Evolutionary conservation across 1,140 invertebrate genomes (phyloP), one percentile per base, ranked within the genome.

Genomic region (Pinna nobilis): DNA sequence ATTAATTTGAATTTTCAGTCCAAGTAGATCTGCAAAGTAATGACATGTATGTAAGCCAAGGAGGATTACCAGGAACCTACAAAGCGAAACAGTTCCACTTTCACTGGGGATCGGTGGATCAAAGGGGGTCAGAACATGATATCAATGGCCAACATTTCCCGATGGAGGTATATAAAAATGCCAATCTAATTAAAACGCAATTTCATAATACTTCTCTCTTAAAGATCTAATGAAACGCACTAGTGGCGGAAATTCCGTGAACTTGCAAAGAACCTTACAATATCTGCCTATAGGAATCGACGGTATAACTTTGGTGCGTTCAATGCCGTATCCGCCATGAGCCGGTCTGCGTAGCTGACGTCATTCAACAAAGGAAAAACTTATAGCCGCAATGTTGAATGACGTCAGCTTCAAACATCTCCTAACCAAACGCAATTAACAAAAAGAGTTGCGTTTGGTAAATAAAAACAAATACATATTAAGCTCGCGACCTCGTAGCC

Each of bases 71-170:
- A 0, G 63, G 59, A 13, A 66, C 53, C 1, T 90, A 86, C 66
- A 67, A 76, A 30, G 80, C 87, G 0, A 70, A 78, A 13, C 88
- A 90, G 74, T 89, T 90, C 50, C 90, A 90, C 75, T 87, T 90
- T 55, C 90, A 91, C 77, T 91, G 90, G 90, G 89, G 89, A 1
- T 73, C 72, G 0, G 71, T 67, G 4, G 76, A 83, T 55, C 67
- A 77, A 23, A 51, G 77, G 4, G 90, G 90, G 0, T 89, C 88
- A 0, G 89, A 91, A 70, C 50, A 90, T 88, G 1, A 90, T 88
- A 60, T 99, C 1, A 94, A 98, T 86, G 95, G 96, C 6, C 91
- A 93, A 74, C 90, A 93, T 20, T 98, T 93, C 88, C 93, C 97
- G 13, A 96, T 94, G 61, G 97, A 99, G 91, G 94, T 95, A 77